phyloP scores from a whole-genome alignment of 2,797 vertebrate genomes.

The Rhodeus uyekii region DNA sequence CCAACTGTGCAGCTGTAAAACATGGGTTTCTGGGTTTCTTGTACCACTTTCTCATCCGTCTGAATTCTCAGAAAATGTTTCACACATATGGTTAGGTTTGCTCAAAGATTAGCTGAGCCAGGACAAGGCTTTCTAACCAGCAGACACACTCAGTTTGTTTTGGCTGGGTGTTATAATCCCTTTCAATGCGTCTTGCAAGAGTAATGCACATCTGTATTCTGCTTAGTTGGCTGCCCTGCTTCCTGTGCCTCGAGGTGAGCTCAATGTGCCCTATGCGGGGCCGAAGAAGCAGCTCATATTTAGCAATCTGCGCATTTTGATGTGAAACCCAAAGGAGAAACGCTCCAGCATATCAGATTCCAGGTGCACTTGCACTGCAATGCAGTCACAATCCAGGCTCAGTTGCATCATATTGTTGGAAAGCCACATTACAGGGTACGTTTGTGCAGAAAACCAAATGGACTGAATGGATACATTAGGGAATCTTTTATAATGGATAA shows the following conservation, averaged over 20 bases:
- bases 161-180: constrained; percentile 52
- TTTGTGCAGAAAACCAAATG: constrained; percentile 1
- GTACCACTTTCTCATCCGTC: too few relatives aligned
- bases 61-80: background rate
- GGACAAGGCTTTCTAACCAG: constrained; percentile 1
- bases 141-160: background rate
- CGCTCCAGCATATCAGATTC: constrained; percentile 60
- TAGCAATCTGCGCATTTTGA: constrained; percentile 60
- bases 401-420: constrained; percentile 48
- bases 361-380: constrained; percentile 72
- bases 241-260: background rate
- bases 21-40: too few relatives aligned
- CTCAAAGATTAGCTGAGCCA: background rate
- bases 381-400: constrained; percentile 66
- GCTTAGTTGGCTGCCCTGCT: background rate
- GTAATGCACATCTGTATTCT: constrained; percentile 36
- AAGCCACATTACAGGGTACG: background rate
- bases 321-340: constrained; percentile 46
- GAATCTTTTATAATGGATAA: background rate
- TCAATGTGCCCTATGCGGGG: constrained; percentile 24
- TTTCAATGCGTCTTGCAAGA: background rate
- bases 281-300: constrained; percentile 39
- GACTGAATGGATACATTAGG: background rate
- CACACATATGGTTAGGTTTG: background rate
- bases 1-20: too few relatives aligned